Percentiles rank a stretch among this genome's conserved stretches.
phyloP scores from a whole-genome alignment of 2,113 vertebrate species.

The Sorex araneus region DNA sequence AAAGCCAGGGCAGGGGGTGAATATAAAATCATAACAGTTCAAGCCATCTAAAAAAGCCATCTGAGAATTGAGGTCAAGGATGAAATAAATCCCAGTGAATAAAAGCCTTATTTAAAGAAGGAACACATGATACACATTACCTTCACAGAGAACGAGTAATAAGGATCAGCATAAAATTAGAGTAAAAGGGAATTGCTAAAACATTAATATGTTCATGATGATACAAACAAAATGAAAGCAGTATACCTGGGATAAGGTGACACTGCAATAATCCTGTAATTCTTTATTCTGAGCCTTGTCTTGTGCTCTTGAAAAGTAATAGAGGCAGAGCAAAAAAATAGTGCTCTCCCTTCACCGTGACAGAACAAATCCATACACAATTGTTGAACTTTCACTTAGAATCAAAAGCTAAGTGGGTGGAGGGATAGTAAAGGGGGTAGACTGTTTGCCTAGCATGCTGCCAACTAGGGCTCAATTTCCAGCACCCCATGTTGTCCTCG shows the following conservation, averaged over 20 bases:
- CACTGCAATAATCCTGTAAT: neutral
- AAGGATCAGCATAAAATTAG: neutral
- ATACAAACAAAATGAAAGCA: neutral
- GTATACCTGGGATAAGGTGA: neutral
- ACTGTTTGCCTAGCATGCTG: no score
- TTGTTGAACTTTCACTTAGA: slow-evolving; percentile 10
- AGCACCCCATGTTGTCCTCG: no score
- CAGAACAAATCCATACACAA: neutral
- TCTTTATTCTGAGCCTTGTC: neutral
- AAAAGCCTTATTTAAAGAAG: slow-evolving; percentile 2
- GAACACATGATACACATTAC: neutral
- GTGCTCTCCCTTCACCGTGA: neutral
- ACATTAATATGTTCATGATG: neutral
- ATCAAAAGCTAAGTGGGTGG: no score
- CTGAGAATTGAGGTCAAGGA: slow-evolving; percentile 11
- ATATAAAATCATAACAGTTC: slow-evolving; percentile 16
- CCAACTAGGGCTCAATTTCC: no score
- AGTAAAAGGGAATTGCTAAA: slow-evolving; percentile 20
- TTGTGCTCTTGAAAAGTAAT: neutral
- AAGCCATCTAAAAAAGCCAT: neutral
- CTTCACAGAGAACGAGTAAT: neutral
- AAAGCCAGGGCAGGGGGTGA: neutral
- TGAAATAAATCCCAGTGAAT: slow-evolving; percentile 23
- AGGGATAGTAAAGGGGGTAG: no score
- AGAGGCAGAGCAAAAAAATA: neutral